A percentile compares a stretch with the other conserved stretches of the same genome.
Evolutionary conservation across 2,888 invertebrate species (phyloP).

Genomic region (Diplazon laetatorius): DNA sequence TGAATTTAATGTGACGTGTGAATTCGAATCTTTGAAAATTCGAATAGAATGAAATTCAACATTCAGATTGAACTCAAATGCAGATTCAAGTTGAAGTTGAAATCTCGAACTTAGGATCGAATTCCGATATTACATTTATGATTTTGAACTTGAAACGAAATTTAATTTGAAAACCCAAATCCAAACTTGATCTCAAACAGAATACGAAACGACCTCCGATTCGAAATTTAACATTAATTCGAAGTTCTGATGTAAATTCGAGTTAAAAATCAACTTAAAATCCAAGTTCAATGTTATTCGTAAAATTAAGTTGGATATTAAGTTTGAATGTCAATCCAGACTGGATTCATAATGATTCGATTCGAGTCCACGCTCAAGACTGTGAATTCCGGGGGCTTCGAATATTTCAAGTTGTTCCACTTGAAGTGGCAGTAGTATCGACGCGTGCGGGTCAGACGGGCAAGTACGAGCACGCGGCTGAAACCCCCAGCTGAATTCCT

Average conservation of each 20-base stretch:
- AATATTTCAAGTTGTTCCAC: neutral
- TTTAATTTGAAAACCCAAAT: no score
- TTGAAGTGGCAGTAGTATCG: slow-evolving; percentile 7
- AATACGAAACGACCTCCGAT: no score
- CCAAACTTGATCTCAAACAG: no score
- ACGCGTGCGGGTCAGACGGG: slow-evolving; percentile 21
- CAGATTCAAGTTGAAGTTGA: neutral
- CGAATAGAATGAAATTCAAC: no score
- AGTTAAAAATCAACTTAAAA: neutral
- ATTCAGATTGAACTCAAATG: neutral
- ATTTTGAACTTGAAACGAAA: no score
- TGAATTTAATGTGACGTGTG: no score
- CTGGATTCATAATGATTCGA: neutral
- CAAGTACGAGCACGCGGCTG: neutral
- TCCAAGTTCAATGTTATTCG: neutral
- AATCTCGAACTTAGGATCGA: slow-evolving; percentile 3
- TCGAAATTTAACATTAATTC: no score
- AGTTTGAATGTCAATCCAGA: neutral
- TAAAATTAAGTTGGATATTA: neutral
- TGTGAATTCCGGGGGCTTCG: no score
- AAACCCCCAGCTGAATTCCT: slow-evolving; percentile 7
- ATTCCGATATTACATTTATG: slow-evolving; percentile 17
- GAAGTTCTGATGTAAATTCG: no score
- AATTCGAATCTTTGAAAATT: no score
- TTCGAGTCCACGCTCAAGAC: neutral